Percentiles rank a stretch among this genome's conserved stretches.
phyloP scores from a whole-genome alignment of 2,888 invertebrate genomes.

The Parapristionchus giblindavisi region DNA sequence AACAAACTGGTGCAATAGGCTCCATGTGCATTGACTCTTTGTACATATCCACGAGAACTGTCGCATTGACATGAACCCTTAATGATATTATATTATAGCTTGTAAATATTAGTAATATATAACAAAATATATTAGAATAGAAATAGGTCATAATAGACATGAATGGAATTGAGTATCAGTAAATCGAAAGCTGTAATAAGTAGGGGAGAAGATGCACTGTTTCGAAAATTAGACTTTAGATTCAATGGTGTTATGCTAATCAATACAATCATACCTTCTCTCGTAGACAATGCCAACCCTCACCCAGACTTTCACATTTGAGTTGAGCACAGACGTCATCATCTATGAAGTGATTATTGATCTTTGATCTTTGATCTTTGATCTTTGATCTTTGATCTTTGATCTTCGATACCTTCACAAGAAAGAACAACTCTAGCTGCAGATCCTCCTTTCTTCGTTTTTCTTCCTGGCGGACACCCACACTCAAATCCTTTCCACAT shows the following conservation, averaged over 20 bases:
- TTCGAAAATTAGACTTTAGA: too few species aligned
- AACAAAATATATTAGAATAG: too few species aligned
- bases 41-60: constrained; percentile 34
- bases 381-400: background rate
- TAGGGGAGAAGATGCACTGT: too few species aligned
- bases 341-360: background rate
- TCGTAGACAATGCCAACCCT: constrained; percentile 38
- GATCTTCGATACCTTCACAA: constrained; percentile 33
- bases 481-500: constrained; percentile 41
- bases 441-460: constrained; percentile 19
- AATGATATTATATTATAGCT: too few species aligned
- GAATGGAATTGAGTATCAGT: background rate
- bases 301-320: constrained; percentile 27
- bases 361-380: background rate
- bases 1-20: constrained; percentile 16
- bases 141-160: too few species aligned
- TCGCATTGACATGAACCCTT: constrained; percentile 37
- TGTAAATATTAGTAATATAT: too few species aligned
- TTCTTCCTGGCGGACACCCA: constrained; percentile 37
- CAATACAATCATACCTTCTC: background rate
- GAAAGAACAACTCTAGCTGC: constrained; percentile 35
- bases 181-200: too few species aligned
- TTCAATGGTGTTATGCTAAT: too few species aligned
- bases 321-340: constrained; percentile 37
- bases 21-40: constrained; percentile 18